Conservation (phyloP, 1,140 invertebrate species). For the Nixonia krombeini region DNA sequence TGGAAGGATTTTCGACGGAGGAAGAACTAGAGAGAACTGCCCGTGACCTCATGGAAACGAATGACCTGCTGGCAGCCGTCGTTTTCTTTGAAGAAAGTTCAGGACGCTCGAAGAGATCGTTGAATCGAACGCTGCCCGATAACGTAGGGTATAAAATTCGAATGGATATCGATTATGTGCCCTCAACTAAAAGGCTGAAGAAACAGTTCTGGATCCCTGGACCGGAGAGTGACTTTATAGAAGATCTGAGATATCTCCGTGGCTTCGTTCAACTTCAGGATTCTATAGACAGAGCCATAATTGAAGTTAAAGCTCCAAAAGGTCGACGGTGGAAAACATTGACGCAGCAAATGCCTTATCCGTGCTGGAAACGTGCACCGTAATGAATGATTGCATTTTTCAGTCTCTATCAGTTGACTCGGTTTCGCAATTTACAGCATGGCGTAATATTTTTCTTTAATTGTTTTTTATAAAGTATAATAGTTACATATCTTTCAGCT, state of each 20-base stretch:
- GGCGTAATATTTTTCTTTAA: no score
- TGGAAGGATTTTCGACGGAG: conserved; percentile 70
- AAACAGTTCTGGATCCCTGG: conserved; percentile 78
- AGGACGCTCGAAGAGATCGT: conserved; percentile 45
- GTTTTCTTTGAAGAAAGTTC: conserved; percentile 68
- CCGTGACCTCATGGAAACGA: conserved; percentile 70
- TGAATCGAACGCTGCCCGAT: conserved; percentile 49
- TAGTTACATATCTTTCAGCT: no score
- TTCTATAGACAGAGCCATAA: conserved; percentile 76
- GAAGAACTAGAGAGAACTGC: conserved; percentile 71
- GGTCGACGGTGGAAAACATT: conserved; percentile 72
- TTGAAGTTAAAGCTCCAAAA: conserved; percentile 65
- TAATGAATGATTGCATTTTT: conserved; percentile 61
- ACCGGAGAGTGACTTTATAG: conserved; percentile 75
- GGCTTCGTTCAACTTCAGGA: conserved; percentile 80
- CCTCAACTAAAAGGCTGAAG: conserved; percentile 74
- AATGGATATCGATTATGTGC: conserved; percentile 79
- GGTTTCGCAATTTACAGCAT: no score
- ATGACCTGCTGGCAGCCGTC: conserved; percentile 74
- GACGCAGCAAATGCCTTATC: conserved; percentile 79
- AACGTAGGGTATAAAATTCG: conserved; percentile 76
- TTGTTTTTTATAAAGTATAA: background rate
- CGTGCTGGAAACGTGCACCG: conserved; percentile 76
- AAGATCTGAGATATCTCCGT: conserved; percentile 77
- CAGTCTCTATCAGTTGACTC: no score